Evolutionary conservation across 2,113 vertebrate species (phyloP), one percentile per base, ranked within the genome.

Genomic region (Tragelaphus buxtoni): DNA sequence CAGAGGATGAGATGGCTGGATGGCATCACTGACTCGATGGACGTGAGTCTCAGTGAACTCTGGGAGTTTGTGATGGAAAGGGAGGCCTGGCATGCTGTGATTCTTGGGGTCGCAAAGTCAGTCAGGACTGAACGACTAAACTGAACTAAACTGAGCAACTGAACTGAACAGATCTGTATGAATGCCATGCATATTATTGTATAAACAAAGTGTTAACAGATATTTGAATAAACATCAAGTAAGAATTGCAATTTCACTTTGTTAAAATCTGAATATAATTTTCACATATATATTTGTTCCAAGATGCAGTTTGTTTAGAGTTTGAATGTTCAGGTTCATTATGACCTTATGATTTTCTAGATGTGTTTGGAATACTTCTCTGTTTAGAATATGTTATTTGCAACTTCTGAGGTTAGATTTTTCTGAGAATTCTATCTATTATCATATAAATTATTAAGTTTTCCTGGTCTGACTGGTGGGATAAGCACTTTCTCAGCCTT

Each of bases 261-360:
- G 35, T 35, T 35, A 35, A 35, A 35, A 35, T 35, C 35, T 35
- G 35, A 35, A 35, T 35, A 35, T 35, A 35, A 35, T 35, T 35
- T 35, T 35, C 35, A 2, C 35, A 35, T 35, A 35, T 35, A 35
- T 35, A 35, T 35, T 35, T 35, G 39, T 39, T 39, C 39, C 39
- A 39, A 39, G 39, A 39, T 39, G 3, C 39, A 39, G 39, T 39
- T 39, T 39, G 39, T 3, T 39, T 35, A 35, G 7, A 51, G 35
- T 83, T 42, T 82, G 7, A 58, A 11, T 77, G 2, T 79, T 61
- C 9, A 69, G 4, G 24, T 83, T 81, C 17, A 65, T 90, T 65
- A 86, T n/a, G 30, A 74, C 9, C 86, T 89, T 51, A 32, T 53
- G 1, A 93, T 47, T 90, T 96, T 51, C 42, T 86, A 65, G 10